These are phyloP conservation scores for Oryzaephilus surinamensis DNA, from an alignment of 1,140 invertebrate species.

Conservation along the genomic window DNA sequence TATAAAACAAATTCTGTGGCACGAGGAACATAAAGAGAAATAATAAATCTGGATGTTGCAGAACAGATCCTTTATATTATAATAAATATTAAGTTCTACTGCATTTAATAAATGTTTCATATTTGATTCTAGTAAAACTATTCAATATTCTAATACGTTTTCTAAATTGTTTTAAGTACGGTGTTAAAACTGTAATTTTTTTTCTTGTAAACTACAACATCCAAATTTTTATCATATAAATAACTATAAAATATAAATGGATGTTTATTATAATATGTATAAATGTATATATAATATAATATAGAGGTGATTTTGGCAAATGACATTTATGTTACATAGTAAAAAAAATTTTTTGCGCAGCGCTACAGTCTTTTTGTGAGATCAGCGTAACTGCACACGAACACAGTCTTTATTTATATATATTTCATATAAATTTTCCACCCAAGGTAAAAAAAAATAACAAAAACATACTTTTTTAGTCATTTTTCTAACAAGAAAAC, in stretches of 20 bases:
- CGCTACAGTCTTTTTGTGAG: conserved; percentile 23
- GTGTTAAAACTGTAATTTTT: neutral
- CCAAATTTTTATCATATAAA: conserved; percentile 18
- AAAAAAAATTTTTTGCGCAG: conserved; percentile 24
- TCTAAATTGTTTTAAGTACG: conserved; percentile 10
- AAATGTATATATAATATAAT: conserved; percentile 21
- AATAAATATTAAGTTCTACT: too few relatives aligned
- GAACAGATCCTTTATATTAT: too few relatives aligned
- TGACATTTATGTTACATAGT: conserved; percentile 39
- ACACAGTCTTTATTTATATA: too few relatives aligned
- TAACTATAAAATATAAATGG: conserved; percentile 23
- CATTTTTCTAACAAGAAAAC: conserved; percentile 2
- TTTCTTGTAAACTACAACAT: conserved; percentile 13
- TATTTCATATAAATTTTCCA: too few relatives aligned
- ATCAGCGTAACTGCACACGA: conserved; percentile 21
- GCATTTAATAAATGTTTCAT: too few relatives aligned
- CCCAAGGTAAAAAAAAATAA: conserved; percentile 1
- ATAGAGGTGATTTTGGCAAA: conserved; percentile 37
- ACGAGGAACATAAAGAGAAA: conserved; percentile 25
- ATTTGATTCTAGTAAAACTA: too few relatives aligned
- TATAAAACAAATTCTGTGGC: conserved; percentile 22
- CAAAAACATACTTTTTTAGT: neutral
- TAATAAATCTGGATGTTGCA: too few relatives aligned
- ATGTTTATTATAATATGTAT: conserved; percentile 16
- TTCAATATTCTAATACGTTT: too few relatives aligned